Conservation (phyloP, 2,113 vertebrate genomes). For the Capreolus pygargus region DNA sequence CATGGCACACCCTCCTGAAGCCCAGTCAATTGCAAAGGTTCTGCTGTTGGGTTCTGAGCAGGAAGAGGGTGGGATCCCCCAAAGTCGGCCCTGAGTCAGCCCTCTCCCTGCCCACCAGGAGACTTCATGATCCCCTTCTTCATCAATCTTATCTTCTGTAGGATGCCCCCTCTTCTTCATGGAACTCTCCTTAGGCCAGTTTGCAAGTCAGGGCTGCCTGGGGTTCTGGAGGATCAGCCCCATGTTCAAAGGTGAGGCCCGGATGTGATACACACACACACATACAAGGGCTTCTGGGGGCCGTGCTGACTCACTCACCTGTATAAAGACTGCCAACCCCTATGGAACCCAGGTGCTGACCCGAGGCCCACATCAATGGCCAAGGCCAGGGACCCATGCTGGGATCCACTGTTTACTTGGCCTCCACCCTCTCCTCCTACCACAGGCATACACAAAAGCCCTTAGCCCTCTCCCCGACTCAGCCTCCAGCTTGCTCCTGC, state of each 20-base stretch:
- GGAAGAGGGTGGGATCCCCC: not conserved
- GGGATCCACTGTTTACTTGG: not conserved
- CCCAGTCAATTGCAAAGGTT: not conserved
- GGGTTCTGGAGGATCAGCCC: conserved; percentile 98
- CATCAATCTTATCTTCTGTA: conserved; percentile 97
- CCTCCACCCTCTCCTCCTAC: not conserved
- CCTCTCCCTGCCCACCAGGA: conserved; percentile 80
- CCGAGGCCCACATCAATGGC: not conserved
- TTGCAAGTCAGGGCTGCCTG: conserved; percentile 95
- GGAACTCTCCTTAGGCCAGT: conserved; percentile 97
- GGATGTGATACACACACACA: not conserved
- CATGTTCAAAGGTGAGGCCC: conserved; percentile 96
- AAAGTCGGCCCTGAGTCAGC: conserved; percentile 22
- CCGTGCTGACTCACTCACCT: not conserved
- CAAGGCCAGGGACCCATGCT: not conserved
- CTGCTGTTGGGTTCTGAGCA: conserved; percentile 5
- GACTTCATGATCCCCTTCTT: conserved; percentile 99
- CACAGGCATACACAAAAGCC: not conserved
- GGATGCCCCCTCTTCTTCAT: conserved; percentile 97
- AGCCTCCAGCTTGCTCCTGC: not conserved
- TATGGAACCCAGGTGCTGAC: not conserved
- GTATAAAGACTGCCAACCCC: conserved; percentile 1
- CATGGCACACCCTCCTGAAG: not conserved
- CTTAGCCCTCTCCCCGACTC: rapidly evolving
- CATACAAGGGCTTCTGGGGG: rapidly evolving